These are phyloP conservation scores for Dolichallabes microphthalmus DNA, from an alignment of 2,113 vertebrate species.

Conservation along the genomic window DNA sequence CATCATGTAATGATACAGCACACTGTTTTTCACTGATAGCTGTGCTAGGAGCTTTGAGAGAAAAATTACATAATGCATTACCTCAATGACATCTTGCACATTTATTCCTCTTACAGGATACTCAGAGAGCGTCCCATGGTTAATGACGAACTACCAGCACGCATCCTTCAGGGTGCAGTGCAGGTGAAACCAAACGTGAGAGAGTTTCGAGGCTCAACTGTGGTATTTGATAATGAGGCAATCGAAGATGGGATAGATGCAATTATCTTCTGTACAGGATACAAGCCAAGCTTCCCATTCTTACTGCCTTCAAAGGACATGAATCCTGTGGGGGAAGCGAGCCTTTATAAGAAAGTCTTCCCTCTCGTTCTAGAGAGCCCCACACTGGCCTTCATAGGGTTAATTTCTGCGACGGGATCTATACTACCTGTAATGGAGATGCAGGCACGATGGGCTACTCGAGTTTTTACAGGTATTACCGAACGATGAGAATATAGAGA, in stretches of 20 bases:
- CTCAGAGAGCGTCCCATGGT: conserved; percentile 65
- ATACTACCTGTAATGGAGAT: conserved; percentile 83
- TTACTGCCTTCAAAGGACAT: conserved; percentile 68
- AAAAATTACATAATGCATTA: not conserved
- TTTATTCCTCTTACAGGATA: conserved; percentile 60
- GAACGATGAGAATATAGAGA: not conserved
- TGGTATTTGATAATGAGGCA: conserved; percentile 83
- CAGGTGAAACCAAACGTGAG: conserved; percentile 77
- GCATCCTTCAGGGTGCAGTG: conserved; percentile 80
- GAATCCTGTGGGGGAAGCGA: conserved; percentile 70
- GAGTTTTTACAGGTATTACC: conserved; percentile 80
- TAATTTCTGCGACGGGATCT: conserved; percentile 78
- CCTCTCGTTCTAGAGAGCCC: conserved; percentile 76
- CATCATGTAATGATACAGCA: not conserved
- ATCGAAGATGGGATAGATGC: conserved; percentile 79
- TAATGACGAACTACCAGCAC: conserved; percentile 83
- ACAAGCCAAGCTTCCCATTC: conserved; percentile 78
- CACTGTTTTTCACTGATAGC: not conserved
- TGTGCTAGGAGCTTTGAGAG: not conserved
- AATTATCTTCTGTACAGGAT: conserved; percentile 88
- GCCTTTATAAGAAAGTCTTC: conserved; percentile 81
- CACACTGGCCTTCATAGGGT: conserved; percentile 81
- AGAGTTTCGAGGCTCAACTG: conserved; percentile 74
- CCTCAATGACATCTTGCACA: not conserved
- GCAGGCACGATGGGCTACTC: conserved; percentile 84